These are phyloP conservation scores for Marisa cornuarietis DNA, from an alignment of 1,140 invertebrate species.

Conservation along the genomic window DNA sequence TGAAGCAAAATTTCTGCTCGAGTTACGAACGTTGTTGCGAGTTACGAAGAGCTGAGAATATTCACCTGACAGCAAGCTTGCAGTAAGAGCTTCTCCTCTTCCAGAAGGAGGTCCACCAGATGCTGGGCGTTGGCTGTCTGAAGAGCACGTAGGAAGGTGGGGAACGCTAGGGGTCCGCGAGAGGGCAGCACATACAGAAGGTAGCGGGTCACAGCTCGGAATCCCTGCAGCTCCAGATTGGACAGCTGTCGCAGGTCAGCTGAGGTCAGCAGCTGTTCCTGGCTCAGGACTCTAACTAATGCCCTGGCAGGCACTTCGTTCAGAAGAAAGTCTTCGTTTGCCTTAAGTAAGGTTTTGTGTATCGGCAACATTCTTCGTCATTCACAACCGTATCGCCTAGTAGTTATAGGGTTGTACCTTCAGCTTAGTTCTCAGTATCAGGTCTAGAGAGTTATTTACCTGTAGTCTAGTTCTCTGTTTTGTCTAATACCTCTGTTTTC, in stretches of 20 bases:
- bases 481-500: too few relatives aligned
- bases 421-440: too few relatives aligned
- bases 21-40: background rate
- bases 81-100: constrained; percentile 9
- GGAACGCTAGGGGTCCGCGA: constrained; percentile 25
- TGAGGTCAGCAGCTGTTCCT: constrained; percentile 18
- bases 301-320: constrained; percentile 23
- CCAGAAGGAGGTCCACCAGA: constrained; percentile 29
- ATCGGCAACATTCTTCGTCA: constrained; percentile 1
- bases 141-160: constrained; percentile 26
- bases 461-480: too few relatives aligned
- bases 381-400: too few relatives aligned
- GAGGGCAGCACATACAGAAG: constrained; percentile 29
- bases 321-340: constrained; percentile 33
- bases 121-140: constrained; percentile 31
- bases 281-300: constrained; percentile 9
- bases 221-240: constrained; percentile 25
- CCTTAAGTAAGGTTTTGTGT: constrained; percentile 23
- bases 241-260: constrained; percentile 29
- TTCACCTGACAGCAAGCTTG: background rate
- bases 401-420: too few relatives aligned
- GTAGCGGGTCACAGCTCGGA: constrained; percentile 25
- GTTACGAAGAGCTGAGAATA: background rate
- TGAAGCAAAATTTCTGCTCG: too few relatives aligned
- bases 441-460: too few relatives aligned